Base-by-base conservation (phyloP, 2,888 invertebrate genomes). In the Andricus curvator region DNA sequence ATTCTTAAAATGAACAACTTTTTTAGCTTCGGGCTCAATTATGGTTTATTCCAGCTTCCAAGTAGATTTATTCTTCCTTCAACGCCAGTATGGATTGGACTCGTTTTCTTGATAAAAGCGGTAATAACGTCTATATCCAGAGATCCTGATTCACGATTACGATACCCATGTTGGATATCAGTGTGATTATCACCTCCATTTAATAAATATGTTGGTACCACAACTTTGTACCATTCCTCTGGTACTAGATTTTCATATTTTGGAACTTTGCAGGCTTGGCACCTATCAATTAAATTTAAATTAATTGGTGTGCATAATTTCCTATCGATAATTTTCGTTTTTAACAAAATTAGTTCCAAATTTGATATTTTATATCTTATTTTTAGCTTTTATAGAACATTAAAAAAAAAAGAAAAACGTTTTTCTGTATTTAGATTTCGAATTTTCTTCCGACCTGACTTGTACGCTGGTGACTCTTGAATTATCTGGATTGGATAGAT, bases 111-210 rank as follows among this genome's bases (percentile, higher is more conserved):
- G 4, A 97, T 90, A 89, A 96, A 97, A 87, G 4, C 9, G 9
- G 9, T n/a, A 56, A 25, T 17, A 62, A 29, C 22, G 13, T 62
- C 25, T 62, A 62, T 17, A 62, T 62, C 62, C 6, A 17, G 25
- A 62, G 25, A 8, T 13, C 62, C 62, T 25, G 15, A 25, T 56
- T 56, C 56, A 8, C 56, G n/a, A 62, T 25, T 62, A 25, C 25
- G 25, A 5, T 25, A 6, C 4, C 25, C 62, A 15, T 25, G 2
- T 29, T 62, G 22, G 4, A 22, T 25, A 62, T 62, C 62, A 25
- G 4, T 15, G 25, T 94, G 96, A 0, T 96, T 96, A 88, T 96
- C 96, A 70, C 97, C 97, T 20, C 97, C 97, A 0, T n/a, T 5
- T 0, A 86, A n/a, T 2, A 91, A 41, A 77, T 87, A 90, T 2